These are phyloP conservation scores for Epinephelus malabaricus DNA, from an alignment of 2,797 vertebrate genomes.

Conservation along the genomic window DNA sequence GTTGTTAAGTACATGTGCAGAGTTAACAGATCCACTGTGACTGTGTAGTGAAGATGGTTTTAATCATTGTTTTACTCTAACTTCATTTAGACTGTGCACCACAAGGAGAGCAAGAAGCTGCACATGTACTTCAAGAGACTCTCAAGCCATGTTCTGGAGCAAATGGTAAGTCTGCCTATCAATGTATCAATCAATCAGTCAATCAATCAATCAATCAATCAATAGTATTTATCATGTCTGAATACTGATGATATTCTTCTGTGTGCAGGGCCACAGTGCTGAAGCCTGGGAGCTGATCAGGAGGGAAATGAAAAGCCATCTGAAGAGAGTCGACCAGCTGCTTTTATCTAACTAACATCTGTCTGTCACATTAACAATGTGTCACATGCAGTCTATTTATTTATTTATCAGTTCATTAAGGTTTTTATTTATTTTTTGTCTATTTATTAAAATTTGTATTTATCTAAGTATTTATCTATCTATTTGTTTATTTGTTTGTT, in stretches of 20 bases:
- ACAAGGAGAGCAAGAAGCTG: slow-evolving; percentile 68
- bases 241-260: neutral
- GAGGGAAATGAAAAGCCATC: slow-evolving; percentile 48
- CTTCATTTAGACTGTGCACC: slow-evolving; percentile 24
- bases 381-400: no score
- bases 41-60: neutral
- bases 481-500: no score
- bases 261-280: slow-evolving; percentile 63
- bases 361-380: neutral
- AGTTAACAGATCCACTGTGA: no score
- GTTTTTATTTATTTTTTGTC: no score
- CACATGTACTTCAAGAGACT: slow-evolving; percentile 73
- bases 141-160: slow-evolving; percentile 34
- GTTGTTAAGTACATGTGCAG: no score
- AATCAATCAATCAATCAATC: neutral
- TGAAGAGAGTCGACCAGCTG: slow-evolving; percentile 49
- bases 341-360: slow-evolving; percentile 19
- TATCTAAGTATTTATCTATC: no score
- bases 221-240: no score
- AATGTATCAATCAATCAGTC: neutral
- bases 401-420: no score
- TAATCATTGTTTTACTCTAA: neutral
- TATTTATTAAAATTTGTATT: no score
- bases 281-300: slow-evolving; percentile 77
- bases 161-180: slow-evolving; percentile 48